Conservation (phyloP, 2,888 invertebrate species). For the Tachina fera region DNA sequence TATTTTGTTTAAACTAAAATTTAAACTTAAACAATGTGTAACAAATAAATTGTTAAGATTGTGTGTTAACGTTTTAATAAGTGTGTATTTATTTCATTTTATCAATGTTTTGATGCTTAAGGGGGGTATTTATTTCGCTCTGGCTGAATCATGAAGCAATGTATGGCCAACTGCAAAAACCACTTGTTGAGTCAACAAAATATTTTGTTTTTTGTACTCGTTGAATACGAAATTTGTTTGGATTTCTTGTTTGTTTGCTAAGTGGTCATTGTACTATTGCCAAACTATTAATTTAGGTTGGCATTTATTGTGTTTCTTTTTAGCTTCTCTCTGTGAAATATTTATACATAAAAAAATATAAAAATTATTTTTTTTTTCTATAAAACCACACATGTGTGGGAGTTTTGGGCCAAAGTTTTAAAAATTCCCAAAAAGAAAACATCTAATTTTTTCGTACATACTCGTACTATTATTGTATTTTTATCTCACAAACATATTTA, state of each 20-base stretch:
- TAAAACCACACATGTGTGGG: constrained; percentile 13
- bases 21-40: background rate
- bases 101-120: constrained; percentile 35
- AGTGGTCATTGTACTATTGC: constrained; percentile 68
- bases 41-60: constrained; percentile 39
- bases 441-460: background rate
- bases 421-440: constrained; percentile 6
- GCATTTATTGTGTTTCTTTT: constrained; percentile 36
- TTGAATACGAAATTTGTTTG: constrained; percentile 39
- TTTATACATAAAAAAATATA: background rate
- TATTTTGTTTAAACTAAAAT: constrained; percentile 30
- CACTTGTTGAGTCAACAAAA: constrained; percentile 66
- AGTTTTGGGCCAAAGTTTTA: constrained; percentile 20
- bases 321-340: background rate
- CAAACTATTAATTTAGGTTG: constrained; percentile 57
- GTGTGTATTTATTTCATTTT: background rate
- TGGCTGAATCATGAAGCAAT: constrained; percentile 19
- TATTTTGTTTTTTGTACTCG: constrained; percentile 17
- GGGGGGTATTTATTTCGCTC: constrained; percentile 32
- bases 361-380: background rate
- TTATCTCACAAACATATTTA: constrained; percentile 55
- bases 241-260: constrained; percentile 32
- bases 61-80: background rate
- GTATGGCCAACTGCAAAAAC: constrained; percentile 29
- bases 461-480: constrained; percentile 4